Percentiles rank a stretch among this genome's conserved stretches.
phyloP scores from a whole-genome alignment of 2,888 invertebrate genomes.

The Cryptus armator region DNA sequence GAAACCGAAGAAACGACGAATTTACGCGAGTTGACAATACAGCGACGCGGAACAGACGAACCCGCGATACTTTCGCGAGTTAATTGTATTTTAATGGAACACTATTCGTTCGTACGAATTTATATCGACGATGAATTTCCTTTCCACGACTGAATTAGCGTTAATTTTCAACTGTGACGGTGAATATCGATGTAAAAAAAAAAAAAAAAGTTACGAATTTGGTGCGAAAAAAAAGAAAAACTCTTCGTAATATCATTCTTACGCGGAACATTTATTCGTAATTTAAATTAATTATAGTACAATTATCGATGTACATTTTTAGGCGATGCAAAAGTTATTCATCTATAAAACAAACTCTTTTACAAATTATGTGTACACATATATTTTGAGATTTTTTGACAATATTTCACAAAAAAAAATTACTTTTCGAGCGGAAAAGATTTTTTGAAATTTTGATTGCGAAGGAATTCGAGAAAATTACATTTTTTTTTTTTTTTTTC shows the following conservation, averaged over 20 bases:
- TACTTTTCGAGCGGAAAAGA: background rate
- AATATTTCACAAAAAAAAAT: background rate
- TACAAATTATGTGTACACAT: slow-evolving; percentile 40
- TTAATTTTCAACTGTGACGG: background rate
- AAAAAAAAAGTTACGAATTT: background rate
- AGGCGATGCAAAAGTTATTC: slow-evolving; percentile 51
- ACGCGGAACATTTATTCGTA: slow-evolving; percentile 58
- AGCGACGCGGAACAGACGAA: background rate
- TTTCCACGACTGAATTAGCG: slow-evolving; percentile 56
- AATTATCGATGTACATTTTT: slow-evolving; percentile 52
- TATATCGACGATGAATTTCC: background rate
- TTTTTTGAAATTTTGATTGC: no score
- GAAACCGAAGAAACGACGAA: slow-evolving; percentile 81
- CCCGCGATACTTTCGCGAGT: background rate
- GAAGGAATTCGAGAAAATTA: background rate
- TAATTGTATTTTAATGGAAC: slow-evolving; percentile 7
- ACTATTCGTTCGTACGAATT: slow-evolving; percentile 6
- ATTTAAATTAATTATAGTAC: slow-evolving; percentile 44
- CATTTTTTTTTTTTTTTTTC: background rate
- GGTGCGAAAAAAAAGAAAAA: background rate
- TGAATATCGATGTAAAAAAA: background rate
- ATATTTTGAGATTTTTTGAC: background rate
- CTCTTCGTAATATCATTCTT: background rate
- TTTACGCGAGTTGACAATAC: slow-evolving; percentile 74
- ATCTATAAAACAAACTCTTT: slow-evolving; percentile 54